Percentiles rank a stretch among this genome's conserved stretches.
Evolutionary conservation across 2,888 invertebrate genomes (phyloP).

Genomic region (Synanthedon tipuliformis): DNA sequence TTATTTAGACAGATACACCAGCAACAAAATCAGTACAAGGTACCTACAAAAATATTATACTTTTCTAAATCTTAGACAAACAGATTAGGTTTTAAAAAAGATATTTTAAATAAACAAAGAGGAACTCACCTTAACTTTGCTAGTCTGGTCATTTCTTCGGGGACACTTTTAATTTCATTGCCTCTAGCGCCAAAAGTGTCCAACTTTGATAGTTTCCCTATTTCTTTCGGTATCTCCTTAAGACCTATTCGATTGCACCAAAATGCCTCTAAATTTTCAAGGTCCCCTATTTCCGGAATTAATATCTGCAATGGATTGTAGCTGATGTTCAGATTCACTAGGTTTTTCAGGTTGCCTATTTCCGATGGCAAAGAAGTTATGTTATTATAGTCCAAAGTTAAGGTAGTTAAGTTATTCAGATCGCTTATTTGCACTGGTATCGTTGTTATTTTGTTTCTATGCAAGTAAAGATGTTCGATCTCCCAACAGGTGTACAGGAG

Average conservation of each 20-base stretch:
- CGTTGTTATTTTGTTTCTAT: constrained; percentile 71
- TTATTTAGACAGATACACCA: too few relatives aligned
- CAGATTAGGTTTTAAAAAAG: too few relatives aligned
- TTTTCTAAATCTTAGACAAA: too few relatives aligned
- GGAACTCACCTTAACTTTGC: constrained; percentile 58
- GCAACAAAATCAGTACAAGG: too few relatives aligned
- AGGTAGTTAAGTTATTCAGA: constrained; percentile 68
- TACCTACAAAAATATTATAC: too few relatives aligned
- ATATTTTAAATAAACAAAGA: too few relatives aligned
- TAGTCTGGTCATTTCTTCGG: constrained; percentile 69
- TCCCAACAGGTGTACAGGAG: constrained; percentile 67
- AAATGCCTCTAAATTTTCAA: constrained; percentile 72
- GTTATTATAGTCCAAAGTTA: constrained; percentile 76
- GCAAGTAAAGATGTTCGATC: constrained; percentile 72
- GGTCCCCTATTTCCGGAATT: constrained; percentile 70
- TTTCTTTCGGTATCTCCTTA: constrained; percentile 69
- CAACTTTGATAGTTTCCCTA: constrained; percentile 69
- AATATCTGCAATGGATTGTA: constrained; percentile 73
- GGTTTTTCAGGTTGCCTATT: constrained; percentile 67
- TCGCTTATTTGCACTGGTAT: constrained; percentile 60
- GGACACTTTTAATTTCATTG: constrained; percentile 69
- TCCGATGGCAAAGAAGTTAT: constrained; percentile 71
- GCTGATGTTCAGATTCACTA: constrained; percentile 74
- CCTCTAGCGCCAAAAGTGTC: constrained; percentile 77
- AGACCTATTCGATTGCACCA: constrained; percentile 75